These are phyloP conservation scores for Drosophila anceps DNA, from an alignment of 2,888 invertebrate genomes.

Conservation along the genomic window DNA sequence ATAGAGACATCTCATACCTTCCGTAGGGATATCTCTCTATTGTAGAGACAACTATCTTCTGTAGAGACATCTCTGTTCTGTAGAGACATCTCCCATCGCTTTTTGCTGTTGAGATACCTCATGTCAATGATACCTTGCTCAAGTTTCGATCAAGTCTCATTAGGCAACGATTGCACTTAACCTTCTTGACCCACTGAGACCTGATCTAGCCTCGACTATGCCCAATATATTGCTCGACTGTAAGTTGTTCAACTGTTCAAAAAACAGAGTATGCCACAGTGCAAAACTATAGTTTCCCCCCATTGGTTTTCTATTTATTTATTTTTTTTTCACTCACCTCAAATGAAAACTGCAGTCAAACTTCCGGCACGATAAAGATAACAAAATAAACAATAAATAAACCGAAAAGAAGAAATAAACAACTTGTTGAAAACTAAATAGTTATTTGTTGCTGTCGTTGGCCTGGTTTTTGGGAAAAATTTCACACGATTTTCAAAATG, in stretches of 20 bases:
- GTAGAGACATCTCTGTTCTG: not conserved
- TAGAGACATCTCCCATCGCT: not conserved
- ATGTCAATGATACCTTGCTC: not conserved
- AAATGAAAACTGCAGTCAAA: conserved; percentile 48
- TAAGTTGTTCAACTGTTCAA: not conserved
- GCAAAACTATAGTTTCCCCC: not conserved
- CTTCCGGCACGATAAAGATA: conserved; percentile 47
- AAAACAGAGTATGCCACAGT: not conserved
- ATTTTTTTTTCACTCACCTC: conserved; percentile 59
- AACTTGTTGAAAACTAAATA: conserved; percentile 38
- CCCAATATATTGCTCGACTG: not conserved
- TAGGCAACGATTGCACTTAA: not conserved
- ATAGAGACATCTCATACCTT: not conserved
- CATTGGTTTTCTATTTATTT: not conserved
- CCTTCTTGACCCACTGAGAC: not conserved
- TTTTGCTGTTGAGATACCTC: not conserved
- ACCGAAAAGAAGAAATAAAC: conserved; percentile 20
- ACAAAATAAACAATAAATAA: conserved; percentile 30
- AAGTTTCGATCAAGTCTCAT: not conserved
- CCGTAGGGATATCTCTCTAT: no score
- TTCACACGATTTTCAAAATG: conserved; percentile 78
- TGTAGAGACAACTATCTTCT: no score
- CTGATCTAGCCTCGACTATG: not conserved
- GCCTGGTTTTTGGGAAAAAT: conserved; percentile 58
- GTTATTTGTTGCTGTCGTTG: conserved; percentile 44